Evolutionary conservation across 2,113 vertebrate species (phyloP).

Genomic region (Xenopus borealis): DNA sequence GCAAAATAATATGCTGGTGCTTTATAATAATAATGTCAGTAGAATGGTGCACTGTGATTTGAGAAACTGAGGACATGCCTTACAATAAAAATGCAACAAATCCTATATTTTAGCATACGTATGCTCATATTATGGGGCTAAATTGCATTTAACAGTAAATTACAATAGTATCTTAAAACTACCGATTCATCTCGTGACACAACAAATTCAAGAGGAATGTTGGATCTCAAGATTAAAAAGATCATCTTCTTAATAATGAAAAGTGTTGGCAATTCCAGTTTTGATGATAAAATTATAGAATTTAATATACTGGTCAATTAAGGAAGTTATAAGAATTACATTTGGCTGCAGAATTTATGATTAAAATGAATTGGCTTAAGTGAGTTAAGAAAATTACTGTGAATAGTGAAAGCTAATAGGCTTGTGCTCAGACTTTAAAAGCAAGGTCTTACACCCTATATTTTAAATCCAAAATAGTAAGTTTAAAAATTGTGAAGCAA

Average conservation of each 20-base stretch:
- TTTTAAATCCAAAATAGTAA: conserved; percentile 64
- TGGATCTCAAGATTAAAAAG: background rate
- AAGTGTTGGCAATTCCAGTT: background rate
- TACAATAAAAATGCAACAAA: too few relatives aligned
- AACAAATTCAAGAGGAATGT: too few relatives aligned
- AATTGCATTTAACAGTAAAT: too few relatives aligned
- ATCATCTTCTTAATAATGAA: background rate
- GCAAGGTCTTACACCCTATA: conserved; percentile 58
- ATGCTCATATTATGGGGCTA: too few relatives aligned
- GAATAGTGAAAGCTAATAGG: conserved; percentile 49
- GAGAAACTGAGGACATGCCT: too few relatives aligned
- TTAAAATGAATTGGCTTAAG: conserved; percentile 8
- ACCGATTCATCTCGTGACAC: too few relatives aligned
- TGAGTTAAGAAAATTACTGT: conserved; percentile 30
- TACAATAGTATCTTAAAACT: too few relatives aligned
- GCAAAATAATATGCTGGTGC: too few relatives aligned
- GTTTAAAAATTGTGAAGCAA: conserved; percentile 67
- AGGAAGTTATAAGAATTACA: background rate
- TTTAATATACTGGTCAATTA: background rate
- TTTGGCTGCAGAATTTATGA: background rate
- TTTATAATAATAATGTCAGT: too few relatives aligned
- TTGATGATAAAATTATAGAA: background rate
- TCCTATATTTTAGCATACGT: too few relatives aligned
- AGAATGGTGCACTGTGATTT: too few relatives aligned
- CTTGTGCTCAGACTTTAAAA: conserved; percentile 55